phyloP scores from a whole-genome alignment of 2,113 vertebrate species.

The Syngnathus floridae region DNA sequence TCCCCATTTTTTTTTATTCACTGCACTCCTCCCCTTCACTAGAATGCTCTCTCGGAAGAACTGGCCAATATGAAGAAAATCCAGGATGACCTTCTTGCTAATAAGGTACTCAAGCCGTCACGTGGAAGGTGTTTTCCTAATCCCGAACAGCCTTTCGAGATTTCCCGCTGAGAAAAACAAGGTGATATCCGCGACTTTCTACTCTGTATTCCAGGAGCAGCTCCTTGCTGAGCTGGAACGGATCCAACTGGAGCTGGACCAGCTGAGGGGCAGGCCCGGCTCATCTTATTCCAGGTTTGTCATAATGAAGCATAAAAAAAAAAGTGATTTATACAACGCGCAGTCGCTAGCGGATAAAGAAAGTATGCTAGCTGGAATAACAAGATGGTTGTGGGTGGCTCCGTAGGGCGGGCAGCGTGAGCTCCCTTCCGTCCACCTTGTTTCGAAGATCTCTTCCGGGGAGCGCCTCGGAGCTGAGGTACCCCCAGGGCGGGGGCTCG shows the following conservation, averaged over 20 bases:
- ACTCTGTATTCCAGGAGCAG: slow-evolving; percentile 72
- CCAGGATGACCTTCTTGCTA: slow-evolving; percentile 85
- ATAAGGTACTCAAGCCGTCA: slow-evolving; percentile 70
- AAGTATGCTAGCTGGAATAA: slow-evolving; percentile 9
- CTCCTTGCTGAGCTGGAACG: slow-evolving; percentile 84
- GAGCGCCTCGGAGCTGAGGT: slow-evolving; percentile 84
- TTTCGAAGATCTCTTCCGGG: slow-evolving; percentile 83
- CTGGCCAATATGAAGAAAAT: slow-evolving; percentile 91
- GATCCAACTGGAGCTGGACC: slow-evolving; percentile 87
- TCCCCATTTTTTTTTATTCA: too few relatives aligned
- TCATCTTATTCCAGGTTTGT: slow-evolving; percentile 83
- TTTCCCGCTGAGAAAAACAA: neutral
- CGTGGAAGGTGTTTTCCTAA: neutral
- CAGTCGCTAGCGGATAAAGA: neutral
- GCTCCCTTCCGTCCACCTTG: slow-evolving; percentile 64
- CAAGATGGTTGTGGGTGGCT: slow-evolving; percentile 30
- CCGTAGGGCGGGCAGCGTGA: slow-evolving; percentile 62
- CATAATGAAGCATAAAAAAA: slow-evolving; percentile 10
- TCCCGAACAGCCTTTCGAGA: neutral
- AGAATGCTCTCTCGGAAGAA: slow-evolving; percentile 89
- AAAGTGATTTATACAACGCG: slow-evolving; percentile 4
- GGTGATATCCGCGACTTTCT: neutral
- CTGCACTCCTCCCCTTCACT: slow-evolving; percentile 2
- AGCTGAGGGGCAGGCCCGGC: slow-evolving; percentile 79
- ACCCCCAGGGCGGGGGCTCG: slow-evolving; percentile 79